These are phyloP conservation scores for Rhinolophus sinicus DNA, from an alignment of 2,113 vertebrate species.

Conservation along the genomic window DNA sequence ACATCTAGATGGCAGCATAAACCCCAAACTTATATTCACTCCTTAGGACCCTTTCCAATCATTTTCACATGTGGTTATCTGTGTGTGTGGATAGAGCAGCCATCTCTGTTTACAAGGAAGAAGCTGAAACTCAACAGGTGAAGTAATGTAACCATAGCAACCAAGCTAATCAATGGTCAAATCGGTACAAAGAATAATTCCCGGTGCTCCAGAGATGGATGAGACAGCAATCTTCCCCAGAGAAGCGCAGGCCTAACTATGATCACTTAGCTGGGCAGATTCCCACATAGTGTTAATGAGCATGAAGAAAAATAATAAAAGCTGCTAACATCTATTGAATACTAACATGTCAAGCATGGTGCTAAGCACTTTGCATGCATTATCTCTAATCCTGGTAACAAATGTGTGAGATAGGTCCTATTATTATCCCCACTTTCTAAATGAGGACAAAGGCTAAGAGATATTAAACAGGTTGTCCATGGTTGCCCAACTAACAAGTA, in stretches of 20 bases:
- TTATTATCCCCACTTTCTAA: neutral
- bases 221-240: constrained; percentile 16
- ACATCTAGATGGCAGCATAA: neutral
- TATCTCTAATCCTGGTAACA: neutral
- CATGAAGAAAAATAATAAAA: neutral
- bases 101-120: constrained; percentile 44
- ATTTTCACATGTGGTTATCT: constrained; percentile 13
- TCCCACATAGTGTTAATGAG: neutral
- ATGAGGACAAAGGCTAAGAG: neutral
- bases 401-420: neutral
- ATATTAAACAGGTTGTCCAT: neutral
- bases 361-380: neutral
- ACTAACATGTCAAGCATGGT: neutral
- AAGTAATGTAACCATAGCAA: constrained; percentile 60
- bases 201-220: constrained; percentile 15
- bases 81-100: neutral
- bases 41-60: neutral
- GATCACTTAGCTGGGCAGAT: neutral
- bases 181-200: constrained; percentile 42
- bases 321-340: neutral
- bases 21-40: neutral
- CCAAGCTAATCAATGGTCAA: constrained; percentile 55
- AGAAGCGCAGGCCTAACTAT: neutral
- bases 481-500: neutral
- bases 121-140: constrained; percentile 38